Percentiles rank a stretch among this genome's conserved stretches.
These are phyloP conservation scores for Globodera ellingtonae DNA, from an alignment of 1,140 invertebrate genomes.

Conservation along the genomic window DNA sequence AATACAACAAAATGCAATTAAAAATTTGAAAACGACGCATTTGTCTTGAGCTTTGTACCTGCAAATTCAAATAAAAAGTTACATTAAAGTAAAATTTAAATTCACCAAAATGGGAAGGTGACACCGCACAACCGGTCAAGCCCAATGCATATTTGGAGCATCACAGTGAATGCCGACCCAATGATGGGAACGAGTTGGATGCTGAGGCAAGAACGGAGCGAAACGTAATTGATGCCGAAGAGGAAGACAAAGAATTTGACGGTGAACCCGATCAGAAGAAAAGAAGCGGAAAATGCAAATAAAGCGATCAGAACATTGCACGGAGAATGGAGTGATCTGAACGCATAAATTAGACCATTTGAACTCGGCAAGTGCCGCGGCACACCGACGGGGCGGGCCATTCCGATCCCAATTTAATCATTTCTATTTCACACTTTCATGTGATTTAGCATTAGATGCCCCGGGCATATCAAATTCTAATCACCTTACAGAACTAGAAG, in stretches of 20 bases:
- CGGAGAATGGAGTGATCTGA: not conserved
- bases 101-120: not conserved
- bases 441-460: no score
- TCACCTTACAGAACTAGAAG: no score
- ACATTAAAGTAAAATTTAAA: not conserved
- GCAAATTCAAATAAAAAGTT: not conserved
- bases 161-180: not conserved
- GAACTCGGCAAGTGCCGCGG: no score
- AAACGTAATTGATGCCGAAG: not conserved
- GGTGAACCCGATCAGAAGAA: not conserved
- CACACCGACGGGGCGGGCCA: no score
- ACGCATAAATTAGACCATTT: no score
- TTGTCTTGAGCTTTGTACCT: not conserved
- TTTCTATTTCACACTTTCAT: no score
- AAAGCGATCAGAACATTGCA: not conserved
- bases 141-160: not conserved
- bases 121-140: not conserved
- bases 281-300: not conserved
- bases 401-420: no score
- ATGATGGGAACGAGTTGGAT: not conserved
- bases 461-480: no score
- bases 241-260: not conserved
- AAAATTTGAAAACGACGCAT: not conserved
- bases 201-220: not conserved
- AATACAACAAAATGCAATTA: not conserved